A percentile compares a stretch with the other conserved stretches of the same genome.
These are phyloP conservation scores for Adineta ricciae DNA, from an alignment of 2,888 invertebrate genomes.

Conservation along the genomic window DNA sequence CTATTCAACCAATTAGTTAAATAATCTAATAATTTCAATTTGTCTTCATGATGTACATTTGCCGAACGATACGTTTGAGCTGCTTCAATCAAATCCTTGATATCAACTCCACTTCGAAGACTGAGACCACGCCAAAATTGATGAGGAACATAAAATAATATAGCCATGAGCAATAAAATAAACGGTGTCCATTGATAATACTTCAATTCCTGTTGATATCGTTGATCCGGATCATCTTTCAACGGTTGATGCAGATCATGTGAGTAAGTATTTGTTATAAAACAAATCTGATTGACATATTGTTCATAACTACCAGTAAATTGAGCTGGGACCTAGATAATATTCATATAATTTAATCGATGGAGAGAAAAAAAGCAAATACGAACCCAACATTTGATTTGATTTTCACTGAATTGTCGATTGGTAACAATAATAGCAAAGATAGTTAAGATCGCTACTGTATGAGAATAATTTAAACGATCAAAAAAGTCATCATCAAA, in stretches of 20 bases:
- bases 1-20: conserved; percentile 25
- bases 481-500: conserved; percentile 34
- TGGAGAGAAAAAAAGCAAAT: too few species aligned
- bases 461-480: conserved; percentile 33
- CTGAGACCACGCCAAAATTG: conserved; percentile 31
- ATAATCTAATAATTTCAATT: conserved; percentile 30
- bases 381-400: conserved; percentile 33
- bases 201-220: conserved; percentile 23
- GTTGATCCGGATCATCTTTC: background rate
- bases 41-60: conserved; percentile 13
- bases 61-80: conserved; percentile 31
- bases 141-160: conserved; percentile 33
- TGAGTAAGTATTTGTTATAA: conserved; percentile 8
- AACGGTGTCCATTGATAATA: conserved; percentile 34
- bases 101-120: conserved; percentile 27
- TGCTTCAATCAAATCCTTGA: conserved; percentile 31
- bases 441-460: conserved; percentile 32
- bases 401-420: conserved; percentile 34
- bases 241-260: background rate
- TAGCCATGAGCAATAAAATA: conserved; percentile 29
- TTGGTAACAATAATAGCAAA: conserved; percentile 34
- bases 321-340: background rate
- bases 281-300: conserved; percentile 18
- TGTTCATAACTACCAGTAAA: conserved; percentile 5
- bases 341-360: too few species aligned